Conservation (phyloP, 1,140 invertebrate genomes). For the Drosophila sproati region DNA sequence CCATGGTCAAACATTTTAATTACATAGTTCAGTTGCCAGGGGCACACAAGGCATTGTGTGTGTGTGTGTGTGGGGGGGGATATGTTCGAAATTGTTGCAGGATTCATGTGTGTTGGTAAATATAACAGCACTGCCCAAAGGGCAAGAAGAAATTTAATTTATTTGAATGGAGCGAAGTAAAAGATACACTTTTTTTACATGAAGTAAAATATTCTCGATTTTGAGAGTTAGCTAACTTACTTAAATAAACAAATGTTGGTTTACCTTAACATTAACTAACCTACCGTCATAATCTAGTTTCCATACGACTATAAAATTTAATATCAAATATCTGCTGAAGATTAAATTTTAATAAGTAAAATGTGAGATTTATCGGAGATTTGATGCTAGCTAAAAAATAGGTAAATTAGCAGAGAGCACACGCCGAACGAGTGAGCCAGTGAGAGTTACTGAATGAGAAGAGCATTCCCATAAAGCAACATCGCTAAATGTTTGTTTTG, state of each 20-base stretch:
- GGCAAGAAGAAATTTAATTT: constrained; percentile 8
- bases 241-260: too few species aligned
- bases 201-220: background rate
- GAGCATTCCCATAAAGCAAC: constrained; percentile 37
- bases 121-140: background rate
- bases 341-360: too few species aligned
- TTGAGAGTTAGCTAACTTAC: too few species aligned
- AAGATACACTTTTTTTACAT: background rate
- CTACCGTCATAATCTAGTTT: too few species aligned
- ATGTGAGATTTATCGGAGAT: too few species aligned
- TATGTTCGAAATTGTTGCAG: constrained; percentile 10
- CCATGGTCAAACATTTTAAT: constrained; percentile 68
- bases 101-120: constrained; percentile 27
- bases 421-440: constrained; percentile 9
- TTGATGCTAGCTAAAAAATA: too few species aligned
- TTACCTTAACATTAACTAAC: too few species aligned
- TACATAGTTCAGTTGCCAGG: constrained; percentile 55
- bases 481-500: constrained; percentile 58
- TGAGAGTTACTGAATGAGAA: background rate
- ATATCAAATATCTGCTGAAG: too few species aligned
- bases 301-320: too few species aligned
- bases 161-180: background rate
- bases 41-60: constrained; percentile 13
- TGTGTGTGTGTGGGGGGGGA: background rate
- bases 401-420: background rate